phyloP scores from a whole-genome alignment of 2,113 vertebrate genomes.

The Hydrochoerus hydrochaeris region DNA sequence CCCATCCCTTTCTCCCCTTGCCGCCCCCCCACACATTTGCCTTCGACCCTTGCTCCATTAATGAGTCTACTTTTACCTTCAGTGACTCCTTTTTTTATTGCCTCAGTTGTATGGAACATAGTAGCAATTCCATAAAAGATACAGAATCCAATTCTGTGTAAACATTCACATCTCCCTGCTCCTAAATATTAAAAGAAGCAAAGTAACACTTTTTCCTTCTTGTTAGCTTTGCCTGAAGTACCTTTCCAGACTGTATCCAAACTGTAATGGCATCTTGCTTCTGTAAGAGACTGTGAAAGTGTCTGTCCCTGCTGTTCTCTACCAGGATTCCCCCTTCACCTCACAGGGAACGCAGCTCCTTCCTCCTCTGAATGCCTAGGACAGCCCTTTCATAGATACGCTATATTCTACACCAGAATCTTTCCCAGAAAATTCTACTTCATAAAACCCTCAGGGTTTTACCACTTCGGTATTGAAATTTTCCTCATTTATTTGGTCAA shows the following conservation, averaged over 20 bases:
- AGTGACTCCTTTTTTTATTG: not conserved
- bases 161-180: conserved; percentile 6
- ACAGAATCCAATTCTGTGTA: not conserved
- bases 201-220: conserved; percentile 15
- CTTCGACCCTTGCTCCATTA: not conserved
- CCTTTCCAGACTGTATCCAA: not conserved
- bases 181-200: not conserved
- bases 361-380: not conserved
- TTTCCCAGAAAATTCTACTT: not conserved
- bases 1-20: no score
- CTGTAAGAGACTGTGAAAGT: not conserved
- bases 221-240: not conserved
- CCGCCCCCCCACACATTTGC: not conserved
- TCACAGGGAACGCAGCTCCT: not conserved
- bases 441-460: not conserved
- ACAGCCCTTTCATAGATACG: not conserved
- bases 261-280: not conserved
- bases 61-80: conserved; percentile 1
- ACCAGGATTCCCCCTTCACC: fast-evolving
- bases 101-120: not conserved
- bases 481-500: not conserved
- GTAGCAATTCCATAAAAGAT: not conserved
- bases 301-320: not conserved
- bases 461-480: conserved; percentile 16
- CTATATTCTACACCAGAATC: not conserved